phyloP scores from a whole-genome alignment of 2,113 vertebrate genomes.

The Pterocles burchelli region DNA sequence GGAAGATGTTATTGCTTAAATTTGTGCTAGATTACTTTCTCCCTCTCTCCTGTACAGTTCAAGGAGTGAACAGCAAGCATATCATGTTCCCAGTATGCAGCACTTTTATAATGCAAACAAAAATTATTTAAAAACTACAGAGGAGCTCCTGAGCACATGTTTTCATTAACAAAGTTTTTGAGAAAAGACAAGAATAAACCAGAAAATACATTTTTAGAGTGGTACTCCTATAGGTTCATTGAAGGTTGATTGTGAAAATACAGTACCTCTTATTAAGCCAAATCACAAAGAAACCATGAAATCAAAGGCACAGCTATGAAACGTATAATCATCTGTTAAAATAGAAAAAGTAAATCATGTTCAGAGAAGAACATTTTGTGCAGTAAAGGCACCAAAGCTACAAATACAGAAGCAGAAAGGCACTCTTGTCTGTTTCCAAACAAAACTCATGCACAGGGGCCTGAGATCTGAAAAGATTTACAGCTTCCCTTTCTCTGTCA shows the following conservation, averaged over 20 bases:
- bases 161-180: background rate
- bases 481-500: background rate
- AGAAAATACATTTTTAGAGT: background rate
- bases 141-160: background rate
- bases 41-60: background rate
- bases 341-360: background rate
- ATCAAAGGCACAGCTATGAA: background rate
- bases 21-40: background rate
- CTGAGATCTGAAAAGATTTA: background rate
- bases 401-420: background rate
- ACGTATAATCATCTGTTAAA: background rate
- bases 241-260: background rate
- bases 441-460: background rate
- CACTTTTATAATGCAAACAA: background rate
- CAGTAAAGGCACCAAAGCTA: background rate
- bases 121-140: background rate
- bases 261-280: background rate
- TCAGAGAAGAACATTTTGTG: background rate
- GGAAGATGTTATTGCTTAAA: background rate
- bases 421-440: background rate
- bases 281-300: background rate
- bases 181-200: background rate
- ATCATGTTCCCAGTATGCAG: background rate
- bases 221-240: background rate
- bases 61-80: background rate